Evolutionary conservation across 2,888 invertebrate genomes (phyloP), one percentile per base, ranked within the genome.

Genomic region (Dynastes grantii): DNA sequence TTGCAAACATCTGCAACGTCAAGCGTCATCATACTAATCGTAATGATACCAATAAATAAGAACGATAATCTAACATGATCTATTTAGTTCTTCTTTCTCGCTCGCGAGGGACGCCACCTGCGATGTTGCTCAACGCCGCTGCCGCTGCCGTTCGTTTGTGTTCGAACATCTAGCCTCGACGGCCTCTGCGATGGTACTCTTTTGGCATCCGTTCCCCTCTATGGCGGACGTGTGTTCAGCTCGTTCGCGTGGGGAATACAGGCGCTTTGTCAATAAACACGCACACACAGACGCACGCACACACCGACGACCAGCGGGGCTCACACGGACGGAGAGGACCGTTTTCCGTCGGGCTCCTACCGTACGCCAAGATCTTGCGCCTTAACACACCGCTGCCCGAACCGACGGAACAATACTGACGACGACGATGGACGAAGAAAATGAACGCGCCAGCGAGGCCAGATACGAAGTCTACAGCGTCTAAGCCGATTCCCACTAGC

Each of bases 21-120:
- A 81, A 81, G 83, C 85, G 84, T 83, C 83, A 81, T 78, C 83
- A 77, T 82, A 84, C 83, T 71, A 53, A 29, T 53, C 55, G 27
- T 27, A 51, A 22, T 22, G 22, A 22, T 49, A 13, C 22, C 16
- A 13, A 71, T 32, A 32, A 29, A 27, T 53, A 55, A 32, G 16
- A 27, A 53, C 27, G 11, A 45, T 8, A 45, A 45, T 45, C 8
- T 45, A 45, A 8, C 45, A 45, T 45, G 64, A 8, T 65, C 16
- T 13, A 6, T 45, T 29, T 32, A 32, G 63, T 13, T 32, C 32
- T 9, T 63, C 27, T 63, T 32, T 63, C 27, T 63, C 63, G 63
- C 63, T 45, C 45, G 45, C 49, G n/a, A 70, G 51, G 29, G 51
- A 70, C 70, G 70, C 70, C 70, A 65, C 65, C 65, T 37, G 65